Base-by-base conservation (phyloP, 2,888 invertebrate species). In the Trachelus iudaicus region DNA sequence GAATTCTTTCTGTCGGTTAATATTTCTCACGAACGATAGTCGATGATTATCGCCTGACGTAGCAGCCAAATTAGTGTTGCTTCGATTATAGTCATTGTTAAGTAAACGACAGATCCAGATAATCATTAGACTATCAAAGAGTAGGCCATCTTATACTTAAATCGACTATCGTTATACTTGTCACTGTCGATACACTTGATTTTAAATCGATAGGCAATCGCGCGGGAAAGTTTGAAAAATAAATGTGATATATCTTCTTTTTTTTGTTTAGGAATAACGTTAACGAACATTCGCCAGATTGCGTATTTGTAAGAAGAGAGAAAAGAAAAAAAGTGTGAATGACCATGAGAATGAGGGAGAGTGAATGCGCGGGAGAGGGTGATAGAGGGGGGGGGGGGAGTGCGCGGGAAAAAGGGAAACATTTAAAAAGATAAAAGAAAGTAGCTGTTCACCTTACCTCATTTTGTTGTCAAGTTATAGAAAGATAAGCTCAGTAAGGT, bases 251-350 rank as follows among this genome's bases (percentile, higher is more conserved):
- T 85, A 73, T 86, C 76, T 83, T 82, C 37, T 83, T 87, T 82
- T 84, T 86, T 86, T 86, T 87, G 84, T 88, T 85, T 87, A 87
- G 87, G 87, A 85, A 83, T 86, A 87, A 83, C 81, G 77, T 87
- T 85, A 84, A 84, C 81, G 79, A 82, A 79, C 83, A 83, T 86
- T 85, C 84, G 84, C 81, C 84, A 79, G 83, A 85, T 87, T 86
- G 82, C 84, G 84, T 88, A 86, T 87, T 86, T 87, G 78, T 85
- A 85, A 77, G 87, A 87, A 86, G 86, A 80, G 74, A 75, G 75
- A 76, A 34, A 74, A 30, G 73, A 34, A 34, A 34, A 34, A 75
- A 75, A 69, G 30, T 30, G 74, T 30, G 37, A 34, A 34, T 12
- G 37, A 35, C 23, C 15, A 56, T 56, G 56, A 9, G 56, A 56